Evolutionary conservation across 2,888 invertebrate genomes (phyloP).

Genomic region (Drosophila kambysellisi): DNA sequence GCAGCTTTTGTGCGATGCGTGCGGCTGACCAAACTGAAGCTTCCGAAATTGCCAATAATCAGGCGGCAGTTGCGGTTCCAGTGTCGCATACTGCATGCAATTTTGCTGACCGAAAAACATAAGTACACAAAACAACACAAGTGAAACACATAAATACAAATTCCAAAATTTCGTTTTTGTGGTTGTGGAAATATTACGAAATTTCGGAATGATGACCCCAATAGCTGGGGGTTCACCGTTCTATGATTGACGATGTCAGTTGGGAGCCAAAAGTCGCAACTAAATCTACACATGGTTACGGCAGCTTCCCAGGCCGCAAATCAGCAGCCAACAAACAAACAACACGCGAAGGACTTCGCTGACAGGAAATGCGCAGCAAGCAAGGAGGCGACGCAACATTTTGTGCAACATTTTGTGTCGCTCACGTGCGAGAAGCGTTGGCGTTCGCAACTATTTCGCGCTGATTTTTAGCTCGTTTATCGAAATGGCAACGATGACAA

Average conservation of each 20-base stretch:
- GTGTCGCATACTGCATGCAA: slow-evolving; percentile 19
- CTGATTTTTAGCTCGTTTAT: slow-evolving; percentile 75
- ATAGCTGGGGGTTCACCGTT: slow-evolving; percentile 21
- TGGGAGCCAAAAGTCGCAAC: slow-evolving; percentile 62
- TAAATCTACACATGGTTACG: slow-evolving; percentile 56
- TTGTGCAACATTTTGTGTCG: slow-evolving; percentile 55
- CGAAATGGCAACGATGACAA: slow-evolving; percentile 24
- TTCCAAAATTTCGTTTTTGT: not conserved
- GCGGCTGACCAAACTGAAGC: slow-evolving; percentile 25
- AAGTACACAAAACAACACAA: not conserved
- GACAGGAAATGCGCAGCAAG: slow-evolving; percentile 60
- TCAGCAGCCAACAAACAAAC: slow-evolving; percentile 22
- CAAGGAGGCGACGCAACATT: slow-evolving; percentile 57
- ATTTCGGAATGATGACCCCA: slow-evolving; percentile 22
- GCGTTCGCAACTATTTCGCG: slow-evolving; percentile 59
- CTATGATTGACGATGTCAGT: slow-evolving; percentile 68
- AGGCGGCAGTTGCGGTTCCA: slow-evolving; percentile 43
- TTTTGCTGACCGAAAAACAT: slow-evolving; percentile 31
- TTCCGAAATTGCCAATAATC: slow-evolving; percentile 42
- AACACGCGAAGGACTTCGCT: slow-evolving; percentile 31
- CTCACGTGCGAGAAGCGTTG: slow-evolving; percentile 44
- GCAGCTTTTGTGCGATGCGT: slow-evolving; percentile 23
- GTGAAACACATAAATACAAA: not conserved
- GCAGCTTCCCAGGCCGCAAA: slow-evolving; percentile 55
- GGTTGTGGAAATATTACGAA: slow-evolving; percentile 22